Evolutionary conservation across 2,888 invertebrate species (phyloP).

Genomic region (Platycnemis pennipes): DNA sequence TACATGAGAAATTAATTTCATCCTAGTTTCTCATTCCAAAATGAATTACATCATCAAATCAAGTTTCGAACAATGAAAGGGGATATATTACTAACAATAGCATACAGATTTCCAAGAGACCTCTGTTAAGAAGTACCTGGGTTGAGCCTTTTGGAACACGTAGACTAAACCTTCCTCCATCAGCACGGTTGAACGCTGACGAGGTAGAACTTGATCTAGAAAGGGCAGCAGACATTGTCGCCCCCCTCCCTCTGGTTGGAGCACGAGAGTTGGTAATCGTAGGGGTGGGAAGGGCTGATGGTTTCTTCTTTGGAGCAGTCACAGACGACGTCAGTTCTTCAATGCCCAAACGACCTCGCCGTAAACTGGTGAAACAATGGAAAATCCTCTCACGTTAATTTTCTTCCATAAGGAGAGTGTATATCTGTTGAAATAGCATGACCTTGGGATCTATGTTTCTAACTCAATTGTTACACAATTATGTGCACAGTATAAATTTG

Average conservation of each 20-base stretch:
- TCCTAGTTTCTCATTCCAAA: no score
- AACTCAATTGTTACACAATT: background rate
- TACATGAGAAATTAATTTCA: no score
- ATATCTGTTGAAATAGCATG: background rate
- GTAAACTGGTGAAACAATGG: constrained; percentile 79
- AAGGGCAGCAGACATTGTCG: constrained; percentile 76
- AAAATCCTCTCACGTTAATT: background rate
- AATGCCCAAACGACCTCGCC: constrained; percentile 82
- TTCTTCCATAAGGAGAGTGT: background rate
- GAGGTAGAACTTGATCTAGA: constrained; percentile 73
- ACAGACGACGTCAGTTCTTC: constrained; percentile 71
- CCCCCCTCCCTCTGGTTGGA: constrained; percentile 35
- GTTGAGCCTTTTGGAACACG: constrained; percentile 77
- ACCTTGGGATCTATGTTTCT: background rate
- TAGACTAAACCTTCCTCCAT: constrained; percentile 85
- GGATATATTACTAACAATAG: no score
- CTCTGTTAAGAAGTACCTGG: constrained; percentile 3
- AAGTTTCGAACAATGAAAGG: no score
- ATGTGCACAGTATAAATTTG: background rate
- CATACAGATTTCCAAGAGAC: no score
- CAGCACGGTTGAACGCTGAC: constrained; percentile 81
- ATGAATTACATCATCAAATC: no score
- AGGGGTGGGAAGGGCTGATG: constrained; percentile 63
- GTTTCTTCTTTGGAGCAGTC: constrained; percentile 70
- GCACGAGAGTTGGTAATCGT: constrained; percentile 33